A percentile compares a stretch with the other conserved stretches of the same genome.
phyloP scores from a whole-genome alignment of 2,113 vertebrate species.

The Edolisoma coerulescens region DNA sequence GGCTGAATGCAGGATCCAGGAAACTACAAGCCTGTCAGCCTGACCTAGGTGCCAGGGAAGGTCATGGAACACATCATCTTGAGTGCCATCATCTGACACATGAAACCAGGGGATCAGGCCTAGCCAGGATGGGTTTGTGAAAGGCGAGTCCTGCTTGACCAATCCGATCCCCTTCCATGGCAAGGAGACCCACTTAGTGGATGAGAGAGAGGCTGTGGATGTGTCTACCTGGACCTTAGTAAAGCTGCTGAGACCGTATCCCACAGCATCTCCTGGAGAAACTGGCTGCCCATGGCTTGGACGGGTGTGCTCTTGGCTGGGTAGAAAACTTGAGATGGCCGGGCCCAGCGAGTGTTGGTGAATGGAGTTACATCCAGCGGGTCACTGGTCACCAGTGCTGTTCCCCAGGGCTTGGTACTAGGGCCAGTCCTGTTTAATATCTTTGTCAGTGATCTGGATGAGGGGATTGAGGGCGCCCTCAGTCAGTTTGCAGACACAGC shows the following conservation, averaged over 20 bases:
- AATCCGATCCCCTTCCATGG: not conserved
- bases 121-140: not conserved
- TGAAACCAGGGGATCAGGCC: not conserved
- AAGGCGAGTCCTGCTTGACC: not conserved
- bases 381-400: not conserved
- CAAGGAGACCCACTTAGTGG: not conserved
- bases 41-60: not conserved
- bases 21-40: not conserved
- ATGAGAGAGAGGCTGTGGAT: not conserved
- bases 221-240: not conserved
- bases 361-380: not conserved
- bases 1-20: not conserved
- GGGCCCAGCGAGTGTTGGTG: not conserved
- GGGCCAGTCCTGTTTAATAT: not conserved
- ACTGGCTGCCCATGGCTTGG: not conserved
- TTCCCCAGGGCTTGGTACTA: not conserved
- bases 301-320: not conserved
- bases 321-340: rapidly evolving
- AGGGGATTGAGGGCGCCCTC: not conserved
- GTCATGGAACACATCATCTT: not conserved
- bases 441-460: not conserved
- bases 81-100: rapidly evolving
- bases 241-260: not conserved
- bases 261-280: not conserved
- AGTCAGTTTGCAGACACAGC: not conserved